Percentiles rank a stretch among this genome's conserved stretches.
Evolutionary conservation across 2,113 vertebrate genomes (phyloP).

Genomic region (Casuarius casuarius): DNA sequence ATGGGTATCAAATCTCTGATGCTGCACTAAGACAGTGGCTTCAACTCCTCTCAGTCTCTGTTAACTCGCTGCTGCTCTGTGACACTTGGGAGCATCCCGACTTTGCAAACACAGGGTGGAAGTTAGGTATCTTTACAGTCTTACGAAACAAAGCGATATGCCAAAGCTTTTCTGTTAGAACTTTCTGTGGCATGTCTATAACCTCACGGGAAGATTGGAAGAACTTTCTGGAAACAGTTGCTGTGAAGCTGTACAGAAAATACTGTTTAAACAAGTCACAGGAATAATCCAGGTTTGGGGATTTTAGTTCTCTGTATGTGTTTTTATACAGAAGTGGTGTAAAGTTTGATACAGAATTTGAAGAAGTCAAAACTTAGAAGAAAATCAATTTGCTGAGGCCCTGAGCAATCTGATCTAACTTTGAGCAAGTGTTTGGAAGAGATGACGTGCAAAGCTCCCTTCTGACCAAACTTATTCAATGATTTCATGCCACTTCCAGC

Average conservation of each 20-base stretch:
- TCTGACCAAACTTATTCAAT: too few relatives aligned
- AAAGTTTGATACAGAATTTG: neutral
- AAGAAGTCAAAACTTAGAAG: neutral
- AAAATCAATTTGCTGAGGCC: neutral
- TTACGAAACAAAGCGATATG: neutral
- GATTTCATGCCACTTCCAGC: too few relatives aligned
- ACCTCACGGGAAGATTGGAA: neutral
- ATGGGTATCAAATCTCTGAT: neutral
- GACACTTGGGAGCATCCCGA: neutral
- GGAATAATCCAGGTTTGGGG: neutral
- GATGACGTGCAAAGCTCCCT: too few relatives aligned
- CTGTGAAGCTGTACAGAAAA: neutral
- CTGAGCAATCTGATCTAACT: neutral
- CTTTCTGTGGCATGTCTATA: neutral
- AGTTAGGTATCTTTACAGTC: neutral
- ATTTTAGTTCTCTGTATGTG: neutral
- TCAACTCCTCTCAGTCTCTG: neutral
- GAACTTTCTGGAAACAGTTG: neutral
- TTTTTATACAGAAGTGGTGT: neutral
- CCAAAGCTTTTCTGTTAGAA: neutral
- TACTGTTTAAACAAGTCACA: neutral
- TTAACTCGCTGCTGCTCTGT: neutral
- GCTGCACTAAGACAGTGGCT: neutral
- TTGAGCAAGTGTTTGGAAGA: neutral
- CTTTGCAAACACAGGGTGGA: neutral